Percentiles rank a stretch among this genome's conserved stretches.
Evolutionary conservation across 1,140 invertebrate species (phyloP).

Genomic region (Daktulosphaira vitifoliae): DNA sequence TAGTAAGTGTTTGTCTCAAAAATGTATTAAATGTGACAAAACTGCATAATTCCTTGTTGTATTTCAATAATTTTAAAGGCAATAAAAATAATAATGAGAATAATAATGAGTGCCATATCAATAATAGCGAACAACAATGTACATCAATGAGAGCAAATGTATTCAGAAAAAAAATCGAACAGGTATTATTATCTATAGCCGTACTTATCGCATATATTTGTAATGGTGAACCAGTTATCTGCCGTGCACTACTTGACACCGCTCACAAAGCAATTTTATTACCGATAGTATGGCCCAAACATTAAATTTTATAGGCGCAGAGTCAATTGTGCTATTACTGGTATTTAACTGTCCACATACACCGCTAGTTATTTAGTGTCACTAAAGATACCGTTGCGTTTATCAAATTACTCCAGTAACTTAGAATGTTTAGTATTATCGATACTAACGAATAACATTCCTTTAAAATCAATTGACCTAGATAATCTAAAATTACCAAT

Average conservation of each 20-base stretch:
- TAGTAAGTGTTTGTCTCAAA: no score
- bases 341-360: no score
- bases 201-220: not conserved
- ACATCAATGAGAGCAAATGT: not conserved
- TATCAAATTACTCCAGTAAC: not conserved
- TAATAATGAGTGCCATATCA: not conserved
- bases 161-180: not conserved
- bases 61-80: not conserved
- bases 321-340: not conserved
- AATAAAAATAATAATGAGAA: not conserved
- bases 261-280: constrained; percentile 4
- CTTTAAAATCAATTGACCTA: no score
- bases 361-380: not conserved
- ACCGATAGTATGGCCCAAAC: not conserved
- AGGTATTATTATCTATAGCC: not conserved
- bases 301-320: not conserved
- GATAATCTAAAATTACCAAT: no score
- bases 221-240: not conserved
- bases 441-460: not conserved
- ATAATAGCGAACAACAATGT: not conserved
- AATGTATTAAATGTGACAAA: not conserved
- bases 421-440: no score
- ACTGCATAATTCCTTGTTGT: not conserved
- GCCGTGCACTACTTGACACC: not conserved
- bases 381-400: not conserved